A percentile compares a stretch with the other conserved stretches of the same genome.
Conservation (phyloP, 2,888 invertebrate species). For the Leuctra nigra region DNA sequence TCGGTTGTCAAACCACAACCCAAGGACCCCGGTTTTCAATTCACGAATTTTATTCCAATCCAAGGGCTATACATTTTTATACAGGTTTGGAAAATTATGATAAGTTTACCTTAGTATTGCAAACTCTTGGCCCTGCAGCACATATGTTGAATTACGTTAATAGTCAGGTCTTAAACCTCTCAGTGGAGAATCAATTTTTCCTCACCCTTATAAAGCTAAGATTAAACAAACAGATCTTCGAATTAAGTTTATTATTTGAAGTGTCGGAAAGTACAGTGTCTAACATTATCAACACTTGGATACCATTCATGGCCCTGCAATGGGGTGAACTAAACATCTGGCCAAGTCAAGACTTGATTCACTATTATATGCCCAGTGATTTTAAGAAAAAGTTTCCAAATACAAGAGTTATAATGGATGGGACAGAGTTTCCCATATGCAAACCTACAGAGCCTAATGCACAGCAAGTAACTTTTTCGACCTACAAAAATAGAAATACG, state of each 20-base stretch:
- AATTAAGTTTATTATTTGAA: slow-evolving; percentile 25
- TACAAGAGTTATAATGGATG: slow-evolving; percentile 30
- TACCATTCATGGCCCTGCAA: slow-evolving; percentile 25
- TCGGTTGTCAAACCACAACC: background rate
- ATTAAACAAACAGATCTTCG: slow-evolving; percentile 23
- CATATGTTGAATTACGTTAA: slow-evolving; percentile 17
- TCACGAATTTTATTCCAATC: background rate
- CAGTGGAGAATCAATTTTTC: slow-evolving; percentile 21
- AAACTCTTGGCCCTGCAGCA: slow-evolving; percentile 17
- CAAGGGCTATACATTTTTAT: slow-evolving; percentile 19
- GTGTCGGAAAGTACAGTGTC: slow-evolving; percentile 22
- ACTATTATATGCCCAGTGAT: slow-evolving; percentile 28
- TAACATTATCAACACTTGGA: slow-evolving; percentile 30
- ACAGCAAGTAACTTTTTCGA: slow-evolving; percentile 23
- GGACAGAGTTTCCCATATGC: background rate
- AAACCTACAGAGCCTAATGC: slow-evolving; percentile 24
- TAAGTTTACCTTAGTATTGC: slow-evolving; percentile 25
- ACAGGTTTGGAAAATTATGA: slow-evolving; percentile 25
- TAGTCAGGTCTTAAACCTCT: slow-evolving; percentile 19
- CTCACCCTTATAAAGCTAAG: slow-evolving; percentile 27
- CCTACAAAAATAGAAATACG: slow-evolving; percentile 31
- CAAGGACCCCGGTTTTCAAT: background rate
- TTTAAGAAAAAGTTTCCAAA: slow-evolving; percentile 28
- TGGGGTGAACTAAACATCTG: slow-evolving; percentile 28
- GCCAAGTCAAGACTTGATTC: slow-evolving; percentile 27